phyloP scores from a whole-genome alignment of 2,113 vertebrate genomes.

The Myotis brandtii region DNA sequence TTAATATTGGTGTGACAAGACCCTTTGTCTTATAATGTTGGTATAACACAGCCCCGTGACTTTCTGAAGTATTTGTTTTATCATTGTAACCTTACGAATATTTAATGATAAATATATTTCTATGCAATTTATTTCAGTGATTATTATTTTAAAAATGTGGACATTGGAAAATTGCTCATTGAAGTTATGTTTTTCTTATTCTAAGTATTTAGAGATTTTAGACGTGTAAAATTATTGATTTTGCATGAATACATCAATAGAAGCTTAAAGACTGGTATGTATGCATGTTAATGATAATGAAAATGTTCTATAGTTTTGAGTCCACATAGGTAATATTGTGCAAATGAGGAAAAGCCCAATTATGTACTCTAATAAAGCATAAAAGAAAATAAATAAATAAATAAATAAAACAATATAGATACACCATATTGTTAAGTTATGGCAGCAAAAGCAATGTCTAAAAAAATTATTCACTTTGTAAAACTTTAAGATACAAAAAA shows the following conservation, averaged over 20 bases:
- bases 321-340: neutral
- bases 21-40: neutral
- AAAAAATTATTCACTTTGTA: neutral
- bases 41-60: neutral
- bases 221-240: neutral
- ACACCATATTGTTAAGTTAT: neutral
- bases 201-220: neutral
- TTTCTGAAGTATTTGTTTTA: neutral
- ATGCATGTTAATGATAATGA: neutral
- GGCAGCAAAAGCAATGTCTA: neutral
- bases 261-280: neutral
- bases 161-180: neutral
- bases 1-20: neutral
- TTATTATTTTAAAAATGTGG: neutral
- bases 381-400: neutral
- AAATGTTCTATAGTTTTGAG: neutral
- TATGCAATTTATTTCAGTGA: neutral
- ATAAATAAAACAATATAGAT: neutral
- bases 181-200: neutral
- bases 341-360: neutral
- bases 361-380: neutral
- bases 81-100: neutral
- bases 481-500: neutral
- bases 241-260: neutral
- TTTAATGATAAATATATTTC: neutral